Percentiles rank a stretch among this genome's conserved stretches.
These are phyloP conservation scores for Catharus fuscescens DNA, from an alignment of 2,113 vertebrate species.

Conservation along the genomic window DNA sequence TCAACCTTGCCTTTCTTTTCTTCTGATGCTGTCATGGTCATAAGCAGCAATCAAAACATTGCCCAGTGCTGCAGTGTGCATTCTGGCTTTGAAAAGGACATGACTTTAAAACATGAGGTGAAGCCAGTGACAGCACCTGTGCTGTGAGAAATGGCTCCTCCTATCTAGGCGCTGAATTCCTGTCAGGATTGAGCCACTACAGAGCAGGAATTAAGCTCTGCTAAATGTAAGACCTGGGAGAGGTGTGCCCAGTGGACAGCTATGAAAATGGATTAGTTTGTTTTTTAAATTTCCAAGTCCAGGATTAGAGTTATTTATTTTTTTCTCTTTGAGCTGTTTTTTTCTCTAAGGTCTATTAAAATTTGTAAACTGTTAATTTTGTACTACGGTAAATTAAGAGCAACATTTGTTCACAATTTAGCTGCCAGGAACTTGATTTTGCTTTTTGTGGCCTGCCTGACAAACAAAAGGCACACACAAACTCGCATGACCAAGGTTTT, in stretches of 20 bases:
- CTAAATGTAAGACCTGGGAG: neutral
- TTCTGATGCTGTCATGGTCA: neutral
- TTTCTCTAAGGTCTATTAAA: neutral
- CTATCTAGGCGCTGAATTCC: neutral
- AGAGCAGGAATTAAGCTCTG: neutral
- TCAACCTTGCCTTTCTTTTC: neutral
- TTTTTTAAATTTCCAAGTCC: neutral
- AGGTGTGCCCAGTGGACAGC: neutral
- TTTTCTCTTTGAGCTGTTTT: neutral
- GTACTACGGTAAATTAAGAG: neutral
- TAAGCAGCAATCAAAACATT: neutral
- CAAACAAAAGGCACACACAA: neutral
- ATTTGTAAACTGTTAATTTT: constrained; percentile 17
- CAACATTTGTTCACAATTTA: constrained; percentile 21
- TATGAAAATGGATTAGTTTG: neutral
- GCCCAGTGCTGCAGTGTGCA: neutral
- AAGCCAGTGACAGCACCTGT: neutral
- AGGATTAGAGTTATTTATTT: neutral
- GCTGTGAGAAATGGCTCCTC: neutral
- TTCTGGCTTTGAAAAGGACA: neutral
- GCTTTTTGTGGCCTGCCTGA: neutral
- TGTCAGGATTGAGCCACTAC: rapidly evolving
- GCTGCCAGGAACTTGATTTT: neutral
- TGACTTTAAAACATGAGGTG: neutral
- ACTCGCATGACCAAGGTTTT: neutral